Base-by-base conservation (phyloP, 1,140 invertebrate species). In the Limonius californicus region DNA sequence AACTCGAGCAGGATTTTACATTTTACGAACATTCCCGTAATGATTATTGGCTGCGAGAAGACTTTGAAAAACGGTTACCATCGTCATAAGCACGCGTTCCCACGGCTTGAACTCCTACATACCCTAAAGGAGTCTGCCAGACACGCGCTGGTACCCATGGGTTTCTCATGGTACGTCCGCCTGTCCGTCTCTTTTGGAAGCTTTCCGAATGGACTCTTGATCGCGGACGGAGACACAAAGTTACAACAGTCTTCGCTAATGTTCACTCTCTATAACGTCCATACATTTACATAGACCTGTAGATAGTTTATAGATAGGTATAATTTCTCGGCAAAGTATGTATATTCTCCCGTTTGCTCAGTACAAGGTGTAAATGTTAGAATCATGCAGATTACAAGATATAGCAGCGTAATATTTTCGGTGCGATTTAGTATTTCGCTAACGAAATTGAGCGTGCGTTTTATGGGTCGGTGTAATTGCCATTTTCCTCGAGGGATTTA, bases 41-140 rank as follows among this genome's bases (percentile, higher is more conserved):
- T 39, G 35, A 39, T 39, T 39, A 39, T 39, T 39, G 35, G 35
- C n/a, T 39, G 35, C n/a, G n/a, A 39, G 35, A 39, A 39, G 35
- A 9, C 35, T 39, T 39, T 39, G 35, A 39, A 39, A 39, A 39
- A 39, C 35, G 35, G 2, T 39, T 39, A 63, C 21, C 56, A 55
- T 54, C 56, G 54, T 56, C 62, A 59, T 64, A 58, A 59, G 53
- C 50, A 39, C 57, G 57, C 32, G 47, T 67, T 68, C 66, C 66
- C 66, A 68, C 66, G 66, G 64, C 50, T 62, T 45, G 20, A 58
- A 57, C 66, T 65, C 66, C 66, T 68, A 68, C 66, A 60, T 68
- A 65, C 63, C 66, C 66, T 59, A 59, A 56, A 65, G 66, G 66
- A 62, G 66, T 65, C 59, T 63, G 66, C 58, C 54, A 63, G 66